Percentiles rank a stretch among this genome's conserved stretches.
phyloP scores from a whole-genome alignment of 2,888 invertebrate genomes.

The Cerastis leucographa region DNA sequence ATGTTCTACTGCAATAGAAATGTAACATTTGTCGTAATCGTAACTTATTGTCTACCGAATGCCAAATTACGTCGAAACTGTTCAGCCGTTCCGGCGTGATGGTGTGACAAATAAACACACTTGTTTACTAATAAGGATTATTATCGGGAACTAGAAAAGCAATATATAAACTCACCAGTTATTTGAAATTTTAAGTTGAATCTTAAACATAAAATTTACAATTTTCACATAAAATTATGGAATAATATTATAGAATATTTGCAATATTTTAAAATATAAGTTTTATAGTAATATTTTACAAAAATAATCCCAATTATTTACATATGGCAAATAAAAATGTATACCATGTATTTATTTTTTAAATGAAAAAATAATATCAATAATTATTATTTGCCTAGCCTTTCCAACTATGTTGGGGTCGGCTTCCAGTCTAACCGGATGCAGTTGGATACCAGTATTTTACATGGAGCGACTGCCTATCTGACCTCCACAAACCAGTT shows the following conservation, averaged over 20 bases:
- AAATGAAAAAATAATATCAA: neutral
- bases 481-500: neutral
- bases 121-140: neutral
- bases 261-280: slow-evolving; percentile 27
- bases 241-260: slow-evolving; percentile 18
- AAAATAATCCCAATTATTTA: slow-evolving; percentile 8
- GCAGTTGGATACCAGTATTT: neutral
- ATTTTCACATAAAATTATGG: slow-evolving; percentile 13
- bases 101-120: neutral
- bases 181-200: slow-evolving; percentile 15
- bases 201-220: slow-evolving; percentile 23
- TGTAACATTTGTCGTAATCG: neutral
- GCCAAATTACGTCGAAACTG: neutral
- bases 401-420: neutral
- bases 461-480: neutral
- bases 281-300: slow-evolving; percentile 33
- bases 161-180: neutral
- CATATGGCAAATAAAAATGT: neutral
- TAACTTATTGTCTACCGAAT: neutral
- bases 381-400: neutral
- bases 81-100: neutral
- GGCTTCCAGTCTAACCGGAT: neutral
- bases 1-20: neutral
- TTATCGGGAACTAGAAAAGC: neutral
- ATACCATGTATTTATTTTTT: neutral